Evolutionary conservation across 2,888 invertebrate genomes (phyloP), one percentile per base, ranked within the genome.

Genomic region (Charanyca ferruginea): DNA sequence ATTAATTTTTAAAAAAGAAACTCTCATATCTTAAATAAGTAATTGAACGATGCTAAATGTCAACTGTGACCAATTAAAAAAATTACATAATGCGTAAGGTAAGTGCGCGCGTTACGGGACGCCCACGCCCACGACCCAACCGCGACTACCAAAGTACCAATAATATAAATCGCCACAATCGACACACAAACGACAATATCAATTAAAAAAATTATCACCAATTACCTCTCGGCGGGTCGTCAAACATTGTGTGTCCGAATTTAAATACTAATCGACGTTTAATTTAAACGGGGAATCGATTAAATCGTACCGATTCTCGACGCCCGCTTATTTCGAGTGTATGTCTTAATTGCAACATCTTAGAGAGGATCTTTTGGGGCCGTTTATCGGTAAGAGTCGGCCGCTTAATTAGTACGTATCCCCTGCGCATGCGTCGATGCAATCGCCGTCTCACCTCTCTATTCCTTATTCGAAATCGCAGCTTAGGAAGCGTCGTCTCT

Each of bases 361-460:
- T 73, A 66, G 35, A 73, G 80, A 83, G 82, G 82, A 84, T 81
- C 84, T 83, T 82, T 82, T 74, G 76, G 74, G 79, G 67, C 75
- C 81, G 83, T 84, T 84, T 83, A 86, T 85, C 83, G 80, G 77
- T 83, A 82, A 79, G 80, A 85, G 77, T 80, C 59, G 80, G 83
- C 83, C 86, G 90, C 90, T 94, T 94, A 95, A 94, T 94, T 94
- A 94, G 94, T 94, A 91, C 89, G 91, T 91, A 91, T 91, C 88
- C 85, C 88, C 87, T 87, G 89, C 87, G 86, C 88, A 78, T 83
- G 88, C 85, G 82, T 85, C 87, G 94, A 94, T 94, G 90, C 85
- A 84, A 94, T 95, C 93, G 78, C 85, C 79, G 89, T 87, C 89
- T 91, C 93, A 93, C 93, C 91, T 90, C 87, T 88, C 88, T 89